Percentiles rank a stretch among this genome's conserved stretches.
phyloP scores from a whole-genome alignment of 2,888 invertebrate genomes.

The Piscicola geometra region DNA sequence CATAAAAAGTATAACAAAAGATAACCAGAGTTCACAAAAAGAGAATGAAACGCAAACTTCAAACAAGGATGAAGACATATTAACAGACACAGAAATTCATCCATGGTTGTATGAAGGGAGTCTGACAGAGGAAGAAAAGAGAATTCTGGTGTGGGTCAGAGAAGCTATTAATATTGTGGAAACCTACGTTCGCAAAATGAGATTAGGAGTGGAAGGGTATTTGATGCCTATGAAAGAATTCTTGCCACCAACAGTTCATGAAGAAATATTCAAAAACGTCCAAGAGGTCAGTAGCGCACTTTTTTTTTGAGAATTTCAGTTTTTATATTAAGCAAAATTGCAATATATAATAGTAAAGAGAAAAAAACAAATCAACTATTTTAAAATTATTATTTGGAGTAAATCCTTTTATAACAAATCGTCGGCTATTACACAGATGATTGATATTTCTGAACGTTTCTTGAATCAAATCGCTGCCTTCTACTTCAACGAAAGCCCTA shows the following conservation, averaged over 20 bases:
- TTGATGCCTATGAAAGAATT: neutral
- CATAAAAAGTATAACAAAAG: too few species aligned
- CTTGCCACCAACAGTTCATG: neutral
- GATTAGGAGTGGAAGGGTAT: neutral
- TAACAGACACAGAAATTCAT: neutral
- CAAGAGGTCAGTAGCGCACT: neutral
- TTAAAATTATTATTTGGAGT: too few species aligned
- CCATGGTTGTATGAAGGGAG: neutral
- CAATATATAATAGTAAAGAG: too few species aligned
- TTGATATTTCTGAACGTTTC: neutral
- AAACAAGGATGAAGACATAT: neutral
- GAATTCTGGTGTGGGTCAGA: neutral
- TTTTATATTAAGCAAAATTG: too few species aligned
- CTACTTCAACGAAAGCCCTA: neutral
- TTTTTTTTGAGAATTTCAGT: too few species aligned
- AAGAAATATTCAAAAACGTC: neutral
- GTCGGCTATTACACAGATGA: neutral
- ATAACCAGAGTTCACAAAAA: too few species aligned
- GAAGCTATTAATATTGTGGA: neutral
- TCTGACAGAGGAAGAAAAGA: conserved; percentile 1
- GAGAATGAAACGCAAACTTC: too few species aligned
- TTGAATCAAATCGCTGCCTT: neutral
- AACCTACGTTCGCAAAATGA: neutral
- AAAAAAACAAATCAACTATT: too few species aligned
- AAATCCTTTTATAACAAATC: too few species aligned